These are phyloP conservation scores for Ditylenchus dipsaci DNA, from an alignment of 1,140 invertebrate genomes.

Conservation along the genomic window DNA sequence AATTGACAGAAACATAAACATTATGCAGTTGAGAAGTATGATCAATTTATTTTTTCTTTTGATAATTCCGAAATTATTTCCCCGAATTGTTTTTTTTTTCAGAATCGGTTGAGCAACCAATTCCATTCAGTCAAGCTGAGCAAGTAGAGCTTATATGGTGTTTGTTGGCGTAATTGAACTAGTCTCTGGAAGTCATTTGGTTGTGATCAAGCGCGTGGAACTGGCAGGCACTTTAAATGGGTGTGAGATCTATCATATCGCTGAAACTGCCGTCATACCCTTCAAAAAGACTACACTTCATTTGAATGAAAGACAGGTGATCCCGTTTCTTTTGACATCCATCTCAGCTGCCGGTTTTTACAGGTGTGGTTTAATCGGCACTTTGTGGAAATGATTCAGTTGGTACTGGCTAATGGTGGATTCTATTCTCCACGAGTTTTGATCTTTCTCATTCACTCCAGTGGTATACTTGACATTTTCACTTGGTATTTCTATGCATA, in stretches of 20 bases:
- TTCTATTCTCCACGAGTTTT: constrained; percentile 89
- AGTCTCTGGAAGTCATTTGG: constrained; percentile 68
- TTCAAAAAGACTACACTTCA: constrained; percentile 76
- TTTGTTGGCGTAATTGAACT: constrained; percentile 78
- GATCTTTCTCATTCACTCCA: constrained; percentile 89
- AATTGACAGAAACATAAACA: constrained; percentile 3
- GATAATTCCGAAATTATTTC: not conserved
- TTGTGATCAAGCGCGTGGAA: constrained; percentile 79
- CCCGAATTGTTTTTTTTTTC: constrained; percentile 1
- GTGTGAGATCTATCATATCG: constrained; percentile 78
- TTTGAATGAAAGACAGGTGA: constrained; percentile 74
- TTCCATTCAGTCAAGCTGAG: constrained; percentile 44
- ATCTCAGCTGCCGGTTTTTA: constrained; percentile 2
- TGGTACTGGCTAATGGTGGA: constrained; percentile 71
- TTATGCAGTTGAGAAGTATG: constrained; percentile 3
- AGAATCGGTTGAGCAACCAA: constrained; percentile 24
- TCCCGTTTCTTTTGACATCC: constrained; percentile 27
- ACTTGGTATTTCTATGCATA: not conserved
- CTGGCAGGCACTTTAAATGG: constrained; percentile 79
- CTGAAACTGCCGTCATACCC: constrained; percentile 76
- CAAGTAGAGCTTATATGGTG: constrained; percentile 69
- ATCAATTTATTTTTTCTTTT: not conserved
- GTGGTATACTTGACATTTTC: constrained; percentile 59
- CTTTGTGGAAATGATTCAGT: constrained; percentile 76
- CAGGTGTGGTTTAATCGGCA: constrained; percentile 69